These are phyloP conservation scores for Sinelater perroti DNA, from an alignment of 2,888 invertebrate genomes.

Conservation along the genomic window DNA sequence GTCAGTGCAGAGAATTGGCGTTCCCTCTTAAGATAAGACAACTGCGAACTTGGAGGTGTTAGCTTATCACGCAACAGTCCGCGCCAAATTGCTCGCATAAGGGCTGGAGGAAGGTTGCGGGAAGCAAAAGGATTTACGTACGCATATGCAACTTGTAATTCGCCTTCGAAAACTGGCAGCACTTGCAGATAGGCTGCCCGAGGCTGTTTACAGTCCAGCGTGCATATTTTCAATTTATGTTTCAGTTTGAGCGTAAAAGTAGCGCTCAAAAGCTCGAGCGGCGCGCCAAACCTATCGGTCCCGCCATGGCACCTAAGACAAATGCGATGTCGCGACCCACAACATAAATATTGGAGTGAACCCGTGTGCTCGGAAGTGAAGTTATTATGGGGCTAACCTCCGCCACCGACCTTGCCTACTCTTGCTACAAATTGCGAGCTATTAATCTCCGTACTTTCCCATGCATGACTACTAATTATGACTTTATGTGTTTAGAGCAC, in stretches of 20 bases:
- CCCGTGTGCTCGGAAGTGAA: conserved; percentile 53
- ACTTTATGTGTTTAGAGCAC: conserved; percentile 39
- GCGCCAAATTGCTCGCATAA: conserved; percentile 47
- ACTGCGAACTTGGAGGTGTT: conserved; percentile 50
- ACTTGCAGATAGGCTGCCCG: conserved; percentile 25
- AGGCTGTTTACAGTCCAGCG: conserved; percentile 14
- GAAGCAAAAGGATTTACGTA: conserved; percentile 11
- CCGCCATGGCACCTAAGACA: conserved; percentile 52
- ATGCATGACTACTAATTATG: conserved; percentile 38
- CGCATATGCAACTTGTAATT: conserved; percentile 25
- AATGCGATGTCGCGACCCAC: conserved; percentile 57
- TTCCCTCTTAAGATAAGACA: conserved; percentile 51
- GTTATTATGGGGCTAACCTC: conserved; percentile 57
- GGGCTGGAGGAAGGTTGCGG: too few species aligned
- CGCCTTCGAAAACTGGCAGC: conserved; percentile 17
- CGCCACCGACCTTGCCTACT: conserved; percentile 53
- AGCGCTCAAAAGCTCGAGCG: conserved; percentile 45
- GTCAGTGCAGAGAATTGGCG: conserved; percentile 51
- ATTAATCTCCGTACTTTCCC: conserved; percentile 54
- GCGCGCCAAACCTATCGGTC: conserved; percentile 45
- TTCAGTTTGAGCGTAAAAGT: conserved; percentile 50
- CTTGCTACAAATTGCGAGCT: conserved; percentile 54
- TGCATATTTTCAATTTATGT: conserved; percentile 48
- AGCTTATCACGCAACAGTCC: conserved; percentile 50
- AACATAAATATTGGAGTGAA: conserved; percentile 56